Conservation (phyloP, 2,888 invertebrate species). For the Druceiella hillmani region DNA sequence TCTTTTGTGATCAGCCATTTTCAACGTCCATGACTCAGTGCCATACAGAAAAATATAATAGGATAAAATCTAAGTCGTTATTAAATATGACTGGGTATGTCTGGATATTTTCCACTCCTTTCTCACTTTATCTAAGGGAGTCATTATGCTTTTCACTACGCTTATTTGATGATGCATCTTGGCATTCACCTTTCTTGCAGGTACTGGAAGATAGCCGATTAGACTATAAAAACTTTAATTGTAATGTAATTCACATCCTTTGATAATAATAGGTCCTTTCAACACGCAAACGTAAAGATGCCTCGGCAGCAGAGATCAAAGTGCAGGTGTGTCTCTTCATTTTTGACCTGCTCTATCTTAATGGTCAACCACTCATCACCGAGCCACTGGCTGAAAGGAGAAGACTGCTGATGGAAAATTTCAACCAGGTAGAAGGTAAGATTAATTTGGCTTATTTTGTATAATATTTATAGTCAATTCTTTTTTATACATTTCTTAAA, state of each 20-base stretch:
- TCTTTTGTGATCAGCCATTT: no score
- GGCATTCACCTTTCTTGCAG: not conserved
- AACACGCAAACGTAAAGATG: slow-evolving; percentile 90
- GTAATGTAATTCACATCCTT: not conserved
- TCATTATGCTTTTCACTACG: no score
- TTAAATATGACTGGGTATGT: no score
- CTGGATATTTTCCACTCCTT: no score
- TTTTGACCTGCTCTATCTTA: slow-evolving; percentile 92
- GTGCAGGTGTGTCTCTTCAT: slow-evolving; percentile 92
- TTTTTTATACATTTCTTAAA: no score
- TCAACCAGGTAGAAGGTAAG: slow-evolving; percentile 59
- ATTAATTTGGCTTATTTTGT: no score
- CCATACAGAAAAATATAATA: no score
- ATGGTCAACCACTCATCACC: slow-evolving; percentile 78
- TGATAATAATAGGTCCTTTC: slow-evolving; percentile 59
- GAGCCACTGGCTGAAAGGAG: slow-evolving; percentile 72
- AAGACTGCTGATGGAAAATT: slow-evolving; percentile 63
- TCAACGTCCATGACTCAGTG: no score
- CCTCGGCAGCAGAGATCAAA: slow-evolving; percentile 43
- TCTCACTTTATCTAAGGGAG: no score
- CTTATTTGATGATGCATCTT: no score
- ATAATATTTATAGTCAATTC: no score
- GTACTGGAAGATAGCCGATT: slow-evolving; percentile 5
- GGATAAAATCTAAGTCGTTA: no score
- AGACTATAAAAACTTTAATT: slow-evolving; percentile 2